Base-by-base conservation (phyloP, 1,140 invertebrate genomes). In the Antheraea pernyi region DNA sequence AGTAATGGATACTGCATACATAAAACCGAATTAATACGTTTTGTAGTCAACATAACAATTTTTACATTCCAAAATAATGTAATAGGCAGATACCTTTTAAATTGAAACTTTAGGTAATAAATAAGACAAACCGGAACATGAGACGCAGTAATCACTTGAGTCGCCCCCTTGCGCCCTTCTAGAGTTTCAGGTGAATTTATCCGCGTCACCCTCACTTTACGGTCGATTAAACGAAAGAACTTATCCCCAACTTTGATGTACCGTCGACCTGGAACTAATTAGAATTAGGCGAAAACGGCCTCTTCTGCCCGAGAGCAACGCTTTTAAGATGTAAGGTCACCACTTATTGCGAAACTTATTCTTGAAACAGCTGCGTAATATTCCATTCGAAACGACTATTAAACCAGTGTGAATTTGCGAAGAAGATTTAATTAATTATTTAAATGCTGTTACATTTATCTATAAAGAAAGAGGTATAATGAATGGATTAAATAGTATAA, bases 221-320 rank as follows among this genome's bases (percentile, higher is more conserved):
- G 82, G 77, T 79, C 80, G 86, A 86, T 86, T 88, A 83, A 88
- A 81, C 80, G 81, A 81, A 81, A 85, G 86, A 85, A 84, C 78
- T 83, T 78, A 76, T 76, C 72, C 72, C 74, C 69, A 79, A 80
- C 77, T 85, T 83, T 85, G 80, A 86, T 85, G 79, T 81, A 79
- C 75, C 77, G 72, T 66, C 77, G 81, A 84, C 81, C 83, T 84
- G 79, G 77, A 88, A 86, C 80, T 88, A 88, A 86, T 86, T 88
- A 86, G 78, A 84, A 82, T 85, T 81, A 77, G 75, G 79, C 80
- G 84, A 81, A 73, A 86, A 84, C 76, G 78, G 77, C 70, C 73
- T 70, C 67, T 68, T 75, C 75, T 53, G 70, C 60, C 19, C 19
- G 60, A 22, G 22, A 62, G 19, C 46, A 64, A 37, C 30, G 66